These are phyloP conservation scores for Chamaedrilus cognettii DNA, from an alignment of 2,888 invertebrate genomes.

Conservation along the genomic window DNA sequence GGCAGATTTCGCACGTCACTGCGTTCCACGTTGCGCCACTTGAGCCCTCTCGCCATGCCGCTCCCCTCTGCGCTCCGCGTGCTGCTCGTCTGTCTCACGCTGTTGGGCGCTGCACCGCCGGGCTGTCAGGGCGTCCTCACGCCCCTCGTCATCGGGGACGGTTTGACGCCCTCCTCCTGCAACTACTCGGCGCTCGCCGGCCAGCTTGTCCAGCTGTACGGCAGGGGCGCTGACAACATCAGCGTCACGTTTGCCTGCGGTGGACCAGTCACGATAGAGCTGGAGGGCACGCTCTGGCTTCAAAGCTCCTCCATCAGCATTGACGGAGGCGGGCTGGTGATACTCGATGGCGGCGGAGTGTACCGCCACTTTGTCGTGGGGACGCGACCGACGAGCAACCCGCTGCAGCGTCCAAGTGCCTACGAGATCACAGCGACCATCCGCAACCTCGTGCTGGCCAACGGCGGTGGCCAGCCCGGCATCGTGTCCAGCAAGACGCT, in stretches of 20 bases:
- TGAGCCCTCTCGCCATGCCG: too few relatives aligned
- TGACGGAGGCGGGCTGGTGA: slow-evolving; percentile 3
- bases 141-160: slow-evolving; percentile 13
- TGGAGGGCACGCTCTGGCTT: not conserved
- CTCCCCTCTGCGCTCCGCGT: too few relatives aligned
- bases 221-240: not conserved
- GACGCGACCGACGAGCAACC: not conserved
- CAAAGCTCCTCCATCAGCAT: not conserved
- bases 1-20: too few relatives aligned
- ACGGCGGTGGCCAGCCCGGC: slow-evolving; percentile 2
- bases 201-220: not conserved
- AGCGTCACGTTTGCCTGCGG: slow-evolving; percentile 5
- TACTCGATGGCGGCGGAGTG: not conserved
- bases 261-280: not conserved
- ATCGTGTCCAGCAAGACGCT: not conserved
- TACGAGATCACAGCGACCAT: not conserved
- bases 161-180: slow-evolving; percentile 2
- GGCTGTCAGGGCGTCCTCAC: too few relatives aligned
- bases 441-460: slow-evolving; percentile 2
- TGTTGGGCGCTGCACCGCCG: too few relatives aligned
- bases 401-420: not conserved
- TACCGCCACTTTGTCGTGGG: slow-evolving; percentile 4
- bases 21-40: too few relatives aligned
- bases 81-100: too few relatives aligned
- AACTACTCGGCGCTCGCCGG: not conserved